Evolutionary conservation across 2,797 vertebrate genomes (phyloP).

Genomic region (Scyliorhinus canicula): DNA sequence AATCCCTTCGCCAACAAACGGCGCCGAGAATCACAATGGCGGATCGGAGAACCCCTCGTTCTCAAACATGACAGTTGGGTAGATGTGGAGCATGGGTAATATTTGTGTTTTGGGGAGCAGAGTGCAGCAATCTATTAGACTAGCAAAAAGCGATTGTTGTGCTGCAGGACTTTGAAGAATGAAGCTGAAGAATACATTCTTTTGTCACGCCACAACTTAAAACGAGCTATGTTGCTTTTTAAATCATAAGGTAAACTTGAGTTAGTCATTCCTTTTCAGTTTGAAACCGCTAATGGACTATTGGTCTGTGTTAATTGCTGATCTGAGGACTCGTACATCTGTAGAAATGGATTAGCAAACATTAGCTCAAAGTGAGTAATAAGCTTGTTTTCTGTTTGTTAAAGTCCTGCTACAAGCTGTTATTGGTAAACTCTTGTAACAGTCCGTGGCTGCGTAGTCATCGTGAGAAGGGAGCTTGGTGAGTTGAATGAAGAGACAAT

Average conservation of each 20-base stretch:
- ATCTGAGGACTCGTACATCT: not conserved
- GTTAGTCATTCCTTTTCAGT: not conserved
- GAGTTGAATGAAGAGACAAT: not conserved
- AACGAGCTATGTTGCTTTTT: not conserved
- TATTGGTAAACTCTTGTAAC: not conserved
- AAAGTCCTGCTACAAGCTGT: not conserved
- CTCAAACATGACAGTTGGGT: not conserved
- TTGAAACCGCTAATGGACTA: not conserved
- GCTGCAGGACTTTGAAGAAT: not conserved
- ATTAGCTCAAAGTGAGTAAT: not conserved
- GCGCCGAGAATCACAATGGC: too few relatives aligned
- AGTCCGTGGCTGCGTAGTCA: not conserved
- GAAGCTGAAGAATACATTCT: not conserved
- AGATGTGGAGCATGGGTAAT: not conserved
- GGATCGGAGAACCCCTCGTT: too few relatives aligned
- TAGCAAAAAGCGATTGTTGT: not conserved
- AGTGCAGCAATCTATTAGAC: not conserved
- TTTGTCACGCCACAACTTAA: not conserved
- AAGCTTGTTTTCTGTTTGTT: not conserved
- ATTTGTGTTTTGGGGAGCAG: not conserved
- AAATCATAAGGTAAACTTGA: not conserved
- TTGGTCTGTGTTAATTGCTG: not conserved
- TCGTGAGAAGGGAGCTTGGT: not conserved
- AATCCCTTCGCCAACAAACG: too few relatives aligned
- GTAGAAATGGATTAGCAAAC: not conserved